These are phyloP conservation scores for Plagodis pulveraria DNA, from an alignment of 2,888 invertebrate genomes.

Conservation along the genomic window DNA sequence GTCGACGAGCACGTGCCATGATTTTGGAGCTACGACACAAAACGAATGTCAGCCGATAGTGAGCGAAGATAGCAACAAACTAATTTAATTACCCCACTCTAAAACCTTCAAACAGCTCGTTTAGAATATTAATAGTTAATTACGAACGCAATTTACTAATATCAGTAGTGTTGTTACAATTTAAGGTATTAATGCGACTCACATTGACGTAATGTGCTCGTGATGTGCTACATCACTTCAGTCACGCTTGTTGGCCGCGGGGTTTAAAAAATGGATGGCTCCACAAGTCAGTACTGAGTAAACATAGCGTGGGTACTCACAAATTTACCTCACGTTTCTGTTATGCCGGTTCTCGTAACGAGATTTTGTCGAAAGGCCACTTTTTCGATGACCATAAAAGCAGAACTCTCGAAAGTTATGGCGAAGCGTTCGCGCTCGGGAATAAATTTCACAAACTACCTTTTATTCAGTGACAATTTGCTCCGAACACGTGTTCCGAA, in stretches of 20 bases:
- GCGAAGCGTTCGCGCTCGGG: slow-evolving; percentile 29
- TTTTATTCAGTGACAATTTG: slow-evolving; percentile 57
- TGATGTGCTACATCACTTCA: slow-evolving; percentile 53
- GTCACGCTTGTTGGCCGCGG: slow-evolving; percentile 56
- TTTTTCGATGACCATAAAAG: slow-evolving; percentile 61
- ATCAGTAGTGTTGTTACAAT: slow-evolving; percentile 57
- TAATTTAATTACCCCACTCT: slow-evolving; percentile 57
- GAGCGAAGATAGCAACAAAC: slow-evolving; percentile 41
- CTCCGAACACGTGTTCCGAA: slow-evolving; percentile 62
- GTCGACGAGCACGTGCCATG: slow-evolving; percentile 55
- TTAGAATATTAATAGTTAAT: slow-evolving; percentile 67
- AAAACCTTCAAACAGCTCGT: slow-evolving; percentile 62
- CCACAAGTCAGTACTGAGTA: slow-evolving; percentile 35
- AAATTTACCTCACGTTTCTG: slow-evolving; percentile 46
- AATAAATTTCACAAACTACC: slow-evolving; percentile 43
- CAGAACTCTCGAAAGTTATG: slow-evolving; percentile 50
- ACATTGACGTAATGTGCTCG: slow-evolving; percentile 57
- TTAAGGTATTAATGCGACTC: slow-evolving; percentile 51
- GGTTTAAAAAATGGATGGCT: slow-evolving; percentile 41
- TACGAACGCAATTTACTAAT: slow-evolving; percentile 60
- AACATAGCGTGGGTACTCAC: slow-evolving; percentile 32
- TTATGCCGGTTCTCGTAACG: slow-evolving; percentile 49
- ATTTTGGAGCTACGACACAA: slow-evolving; percentile 39
- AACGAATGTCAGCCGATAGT: slow-evolving; percentile 43
- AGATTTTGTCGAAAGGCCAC: slow-evolving; percentile 51